Evolutionary conservation across 1,140 invertebrate species (phyloP), one percentile per base, ranked within the genome.

Genomic region (Pseudobourletiella spinata): DNA sequence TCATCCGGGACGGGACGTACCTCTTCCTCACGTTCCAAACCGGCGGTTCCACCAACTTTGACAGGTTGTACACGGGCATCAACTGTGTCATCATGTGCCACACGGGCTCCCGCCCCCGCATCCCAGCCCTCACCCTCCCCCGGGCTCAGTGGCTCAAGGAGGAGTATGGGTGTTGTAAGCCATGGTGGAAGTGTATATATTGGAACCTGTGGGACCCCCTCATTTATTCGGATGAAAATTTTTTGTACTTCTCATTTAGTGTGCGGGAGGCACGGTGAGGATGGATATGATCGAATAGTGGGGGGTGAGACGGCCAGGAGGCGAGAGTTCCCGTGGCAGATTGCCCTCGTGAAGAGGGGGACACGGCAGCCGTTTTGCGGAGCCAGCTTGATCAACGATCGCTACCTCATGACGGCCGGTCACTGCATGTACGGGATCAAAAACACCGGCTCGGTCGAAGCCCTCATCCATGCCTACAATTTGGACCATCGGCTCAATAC

Each of bases 201-300:
- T n/a, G n/a, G n/a, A n/a, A n/a, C n/a, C n/a, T n/a, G n/a, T n/a
- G n/a, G n/a, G n/a, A n/a, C n/a, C n/a, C n/a, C n/a, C n/a, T n/a
- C n/a, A n/a, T n/a, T n/a, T n/a, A n/a, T n/a, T n/a, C n/a, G n/a
- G n/a, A n/a, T n/a, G n/a, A n/a, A n/a, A n/a, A n/a, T n/a, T n/a
- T n/a, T n/a, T n/a, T n/a, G n/a, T n/a, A n/a, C n/a, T n/a, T n/a
- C n/a, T n/a, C n/a, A n/a, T n/a, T n/a, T n/a, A n/a, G n/a, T n/a
- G n/a, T n/a, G n/a, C n/a, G n/a, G n/a, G n/a, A n/a, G n/a, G n/a
- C n/a, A n/a, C n/a, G n/a, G n/a, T n/a, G n/a, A n/a, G n/a, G n/a
- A n/a, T n/a, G n/a, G n/a, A n/a, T n/a, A n/a, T n/a, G 62, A 63
- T 15, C 30, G 66, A 43, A 67, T 67, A 18, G 66, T 67, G 1